Base-by-base conservation (phyloP, 2,888 invertebrate genomes). In the Perdita meconis region DNA sequence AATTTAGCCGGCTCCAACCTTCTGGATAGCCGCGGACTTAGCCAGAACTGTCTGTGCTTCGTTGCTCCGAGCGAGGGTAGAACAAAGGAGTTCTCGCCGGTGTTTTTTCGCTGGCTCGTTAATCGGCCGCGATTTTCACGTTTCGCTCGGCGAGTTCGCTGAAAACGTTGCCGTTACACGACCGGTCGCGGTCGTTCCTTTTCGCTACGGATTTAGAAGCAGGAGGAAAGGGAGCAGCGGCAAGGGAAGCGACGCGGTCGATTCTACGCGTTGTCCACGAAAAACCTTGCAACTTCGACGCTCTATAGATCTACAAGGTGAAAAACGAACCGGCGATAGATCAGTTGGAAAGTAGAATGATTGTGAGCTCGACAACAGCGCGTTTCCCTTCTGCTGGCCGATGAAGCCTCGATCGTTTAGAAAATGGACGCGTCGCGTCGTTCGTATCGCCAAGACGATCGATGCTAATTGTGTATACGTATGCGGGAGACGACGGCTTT, bases 171-270 rank as follows among this genome's bases (percentile, higher is more conserved):
- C 63, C 65, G 42, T 59, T 55, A 63, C 57, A 38, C 63, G 16
- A 22, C 50, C 66, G 57, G n/a, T 30, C n/a, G n/a, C 36, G 42
- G 30, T 67, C 73, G 26, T 36, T 78, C 61, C 57, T 73, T 85
- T 86, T 85, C 75, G 76, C 72, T 83, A 82, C 86, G 50, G 79
- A 86, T 86, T 85, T 86, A 86, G 86, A 77, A 82, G 36, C 6
- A 16, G 22, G 19, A 50, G 22, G 19, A 65, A 74, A 76, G 53
- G 66, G 68, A 82, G 36, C 42, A 64, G 76, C 56, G 56, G 42
- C 19, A 16, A 47, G 56, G 34, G 67, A 65, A 63, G 67, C 65
- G 72, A 64, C 75, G 74, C 60, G 71, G 74, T 51, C 68, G 68
- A 16, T 55, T 55, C 55, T 38, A 55, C 24, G 38, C 26, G 42